Evolutionary conservation across 2,113 vertebrate species (phyloP), one percentile per base, ranked within the genome.

Genomic region (Plestiodon gilberti): DNA sequence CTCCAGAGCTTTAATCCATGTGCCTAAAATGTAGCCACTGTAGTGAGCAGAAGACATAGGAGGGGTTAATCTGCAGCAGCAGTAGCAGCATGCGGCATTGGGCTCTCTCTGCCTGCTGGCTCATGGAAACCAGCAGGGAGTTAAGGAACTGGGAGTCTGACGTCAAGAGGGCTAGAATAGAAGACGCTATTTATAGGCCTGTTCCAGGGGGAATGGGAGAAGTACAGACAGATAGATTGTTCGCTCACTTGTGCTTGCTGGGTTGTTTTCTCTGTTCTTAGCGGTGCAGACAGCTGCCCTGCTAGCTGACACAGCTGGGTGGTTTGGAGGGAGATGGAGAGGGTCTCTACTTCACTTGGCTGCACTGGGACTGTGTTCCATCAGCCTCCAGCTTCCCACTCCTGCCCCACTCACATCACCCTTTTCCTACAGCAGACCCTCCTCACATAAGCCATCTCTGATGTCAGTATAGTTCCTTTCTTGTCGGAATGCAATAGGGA

Each of bases 181-280:
- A 86, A 78, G 40, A 35, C 62, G 61, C 88, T 89, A 89, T 89
- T 89, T 89, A 86, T 89, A 89, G 88, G 83, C 52, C 57, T 89
- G 79, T 86, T 89, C 83, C 83, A 86, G 25, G 70, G 73, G 79
- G 78, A 76, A 86, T 61, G 30, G 64, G 79, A 85, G 83, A 75
- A 61, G 71, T 78, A 85, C 48, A 84, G 73, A 55, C 61, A 77
- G 61, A 43, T 82, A 84, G 59, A 74, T 65, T 87, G 78, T 79
- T 83, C 13, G 18, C 59, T 88, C 69, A 30, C n/a, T 74, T 73
- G 69, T 40, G 43, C 76, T 84, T 80, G 70, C 87, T 75, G 59
- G 33, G 43, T 74, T 73, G 30, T 74, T 64, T 55, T 85, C 33
- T 78, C 61, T 82, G n/a, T 83, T 74, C 69, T 80, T 52, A 40